Base-by-base conservation (phyloP, 2,888 invertebrate genomes). In the Brachyopa scutellaris region DNA sequence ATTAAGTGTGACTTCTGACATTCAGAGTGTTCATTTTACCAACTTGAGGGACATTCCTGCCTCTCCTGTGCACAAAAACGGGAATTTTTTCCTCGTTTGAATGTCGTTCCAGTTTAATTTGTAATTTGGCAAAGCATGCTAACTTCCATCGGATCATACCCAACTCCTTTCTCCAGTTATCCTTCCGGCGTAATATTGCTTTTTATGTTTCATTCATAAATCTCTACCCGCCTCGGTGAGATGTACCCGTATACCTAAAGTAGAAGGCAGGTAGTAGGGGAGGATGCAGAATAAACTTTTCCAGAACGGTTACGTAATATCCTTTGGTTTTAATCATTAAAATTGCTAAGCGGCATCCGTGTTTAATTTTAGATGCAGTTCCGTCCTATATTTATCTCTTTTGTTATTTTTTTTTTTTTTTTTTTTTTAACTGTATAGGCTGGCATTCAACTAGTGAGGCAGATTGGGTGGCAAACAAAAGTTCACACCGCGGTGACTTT, bases 131-230 rank as follows among this genome's bases (percentile, higher is more conserved):
- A n/a, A n/a, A n/a, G n/a, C n/a, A n/a, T n/a, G n/a, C n/a, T n/a
- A n/a, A n/a, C n/a, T n/a, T n/a, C n/a, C n/a, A n/a, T n/a, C 26
- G 6, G 6, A 51, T 49, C 33, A 26, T 59, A 47, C 31, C 23
- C 15, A 47, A 55, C 79, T 61, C 45, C 8, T 74, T 61, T 26
- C 53, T 23, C 29, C 40, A 23, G 51, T 38, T 45, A 15, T 62
- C 74, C 61, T 53, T 74, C 79, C 67, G 55, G 74, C 7, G 13
- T 21, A 55, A 33, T 42, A 49, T 42, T 53, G 13, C 55, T 73
- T 38, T 62, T 42, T 51, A 53, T 47, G 42, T 55, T 74, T 80
- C 74, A 80, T 80, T 80, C 74, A 80, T 80, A 69, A 74, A 76
- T 62, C 42, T 36, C 29, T n/a, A n/a, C n/a, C n/a, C n/a, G n/a